Percentiles rank a stretch among this genome's conserved stretches.
Evolutionary conservation across 2,888 invertebrate species (phyloP).

Genomic region (Diploptera punctata): DNA sequence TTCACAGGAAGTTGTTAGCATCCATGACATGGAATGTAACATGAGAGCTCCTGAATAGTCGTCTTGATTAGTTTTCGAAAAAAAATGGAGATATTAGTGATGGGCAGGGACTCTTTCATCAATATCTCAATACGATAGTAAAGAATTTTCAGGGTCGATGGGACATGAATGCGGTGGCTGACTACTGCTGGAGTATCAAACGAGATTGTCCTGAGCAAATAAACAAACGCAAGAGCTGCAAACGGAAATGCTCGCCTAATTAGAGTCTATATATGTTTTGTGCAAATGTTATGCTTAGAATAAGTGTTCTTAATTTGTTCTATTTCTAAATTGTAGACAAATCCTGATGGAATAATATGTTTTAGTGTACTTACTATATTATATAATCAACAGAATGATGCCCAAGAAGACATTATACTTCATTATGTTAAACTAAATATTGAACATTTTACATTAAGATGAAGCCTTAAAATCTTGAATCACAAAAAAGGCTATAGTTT

Average conservation of each 20-base stretch:
- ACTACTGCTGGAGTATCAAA: too few species aligned
- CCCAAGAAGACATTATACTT: neutral
- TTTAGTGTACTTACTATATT: neutral
- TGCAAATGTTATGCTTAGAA: neutral
- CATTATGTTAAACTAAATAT: neutral
- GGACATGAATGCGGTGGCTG: neutral
- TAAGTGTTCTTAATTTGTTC: neutral
- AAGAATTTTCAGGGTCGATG: too few species aligned
- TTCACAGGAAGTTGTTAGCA: neutral
- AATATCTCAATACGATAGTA: too few species aligned
- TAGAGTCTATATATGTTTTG: neutral
- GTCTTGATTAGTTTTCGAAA: too few species aligned
- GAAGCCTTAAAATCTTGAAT: neutral
- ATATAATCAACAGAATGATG: neutral
- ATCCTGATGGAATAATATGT: neutral
- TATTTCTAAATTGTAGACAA: neutral
- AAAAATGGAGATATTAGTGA: too few species aligned
- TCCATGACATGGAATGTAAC: neutral
- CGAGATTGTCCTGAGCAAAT: too few species aligned
- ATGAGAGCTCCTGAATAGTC: neutral
- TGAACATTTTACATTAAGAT: neutral
- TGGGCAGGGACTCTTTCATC: too few species aligned
- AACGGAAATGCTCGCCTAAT: neutral
- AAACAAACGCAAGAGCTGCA: too few species aligned
- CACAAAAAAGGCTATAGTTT: neutral